Conservation (phyloP, 2,113 vertebrate genomes). For the Mesoclemmys tuberculata region DNA sequence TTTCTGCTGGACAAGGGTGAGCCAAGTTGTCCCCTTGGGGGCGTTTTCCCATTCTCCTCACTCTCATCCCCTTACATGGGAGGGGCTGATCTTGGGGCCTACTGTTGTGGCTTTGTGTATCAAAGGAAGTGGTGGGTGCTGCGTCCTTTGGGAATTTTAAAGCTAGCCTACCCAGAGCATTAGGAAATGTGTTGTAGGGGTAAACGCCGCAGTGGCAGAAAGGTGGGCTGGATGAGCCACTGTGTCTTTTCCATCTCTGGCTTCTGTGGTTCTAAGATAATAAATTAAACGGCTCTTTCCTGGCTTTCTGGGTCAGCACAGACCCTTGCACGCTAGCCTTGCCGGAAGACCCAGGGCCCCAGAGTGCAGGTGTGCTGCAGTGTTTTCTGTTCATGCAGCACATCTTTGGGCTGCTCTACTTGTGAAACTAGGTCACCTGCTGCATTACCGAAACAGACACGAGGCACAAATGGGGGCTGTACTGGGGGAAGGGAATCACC, state of each 20-base stretch:
- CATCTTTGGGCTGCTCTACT: not conserved
- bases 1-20: not conserved
- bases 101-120: not conserved
- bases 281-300: not conserved
- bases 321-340: not conserved
- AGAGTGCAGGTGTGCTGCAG: constrained; percentile 27
- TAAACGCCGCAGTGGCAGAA: not conserved
- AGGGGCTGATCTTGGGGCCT: not conserved
- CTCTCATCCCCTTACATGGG: not conserved
- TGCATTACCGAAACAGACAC: constrained; percentile 10
- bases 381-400: not conserved
- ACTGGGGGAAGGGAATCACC: constrained; percentile 10
- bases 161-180: not conserved
- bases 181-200: not conserved
- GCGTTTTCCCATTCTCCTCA: not conserved
- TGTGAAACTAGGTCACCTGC: constrained; percentile 59
- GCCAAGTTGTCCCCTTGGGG: not conserved
- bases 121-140: not conserved
- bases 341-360: not conserved
- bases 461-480: constrained; percentile 24
- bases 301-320: constrained; percentile 40
- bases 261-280: constrained; percentile 9
- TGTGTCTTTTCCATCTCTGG: fast-evolving
- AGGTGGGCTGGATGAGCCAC: not conserved
- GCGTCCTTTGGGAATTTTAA: not conserved